Conservation (phyloP, 2,113 vertebrate genomes). For the Nematolebias whitei region DNA sequence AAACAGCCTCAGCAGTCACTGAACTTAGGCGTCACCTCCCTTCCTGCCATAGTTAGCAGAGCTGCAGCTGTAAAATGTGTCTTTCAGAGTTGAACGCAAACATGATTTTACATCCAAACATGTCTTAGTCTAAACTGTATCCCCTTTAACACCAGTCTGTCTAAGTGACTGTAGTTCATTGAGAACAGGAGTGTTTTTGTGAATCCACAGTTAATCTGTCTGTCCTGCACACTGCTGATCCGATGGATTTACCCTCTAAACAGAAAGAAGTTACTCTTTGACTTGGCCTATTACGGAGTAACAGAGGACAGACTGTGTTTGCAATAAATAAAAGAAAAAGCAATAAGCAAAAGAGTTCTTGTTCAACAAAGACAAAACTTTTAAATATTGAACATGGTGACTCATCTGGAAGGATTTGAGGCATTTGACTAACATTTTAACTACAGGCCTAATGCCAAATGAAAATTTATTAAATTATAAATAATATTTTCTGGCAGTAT, state of each 20-base stretch:
- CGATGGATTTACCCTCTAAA: constrained; percentile 45
- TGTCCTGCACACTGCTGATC: constrained; percentile 56
- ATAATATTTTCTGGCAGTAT: too few relatives aligned
- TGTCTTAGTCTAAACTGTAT: background rate
- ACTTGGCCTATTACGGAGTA: constrained; percentile 24
- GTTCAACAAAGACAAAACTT: background rate
- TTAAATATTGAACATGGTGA: too few relatives aligned
- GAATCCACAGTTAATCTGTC: constrained; percentile 61
- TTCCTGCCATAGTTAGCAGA: constrained; percentile 13
- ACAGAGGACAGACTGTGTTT: constrained; percentile 55
- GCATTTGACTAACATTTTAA: too few relatives aligned
- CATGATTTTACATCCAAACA: background rate
- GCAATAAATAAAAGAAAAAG: background rate
- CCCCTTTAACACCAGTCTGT: constrained; percentile 3
- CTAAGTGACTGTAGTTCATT: constrained; percentile 21
- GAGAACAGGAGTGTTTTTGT: constrained; percentile 64
- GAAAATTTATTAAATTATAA: too few relatives aligned
- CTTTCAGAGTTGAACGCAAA: background rate
- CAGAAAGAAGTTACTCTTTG: constrained; percentile 54
- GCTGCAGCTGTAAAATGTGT: background rate
- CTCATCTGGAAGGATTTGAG: too few relatives aligned
- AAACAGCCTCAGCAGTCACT: background rate
- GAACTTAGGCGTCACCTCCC: background rate
- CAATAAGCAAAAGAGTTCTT: constrained; percentile 2
- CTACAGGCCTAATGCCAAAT: too few relatives aligned